These are phyloP conservation scores for Chamaea fasciata DNA, from an alignment of 2,113 vertebrate genomes.

Conservation along the genomic window DNA sequence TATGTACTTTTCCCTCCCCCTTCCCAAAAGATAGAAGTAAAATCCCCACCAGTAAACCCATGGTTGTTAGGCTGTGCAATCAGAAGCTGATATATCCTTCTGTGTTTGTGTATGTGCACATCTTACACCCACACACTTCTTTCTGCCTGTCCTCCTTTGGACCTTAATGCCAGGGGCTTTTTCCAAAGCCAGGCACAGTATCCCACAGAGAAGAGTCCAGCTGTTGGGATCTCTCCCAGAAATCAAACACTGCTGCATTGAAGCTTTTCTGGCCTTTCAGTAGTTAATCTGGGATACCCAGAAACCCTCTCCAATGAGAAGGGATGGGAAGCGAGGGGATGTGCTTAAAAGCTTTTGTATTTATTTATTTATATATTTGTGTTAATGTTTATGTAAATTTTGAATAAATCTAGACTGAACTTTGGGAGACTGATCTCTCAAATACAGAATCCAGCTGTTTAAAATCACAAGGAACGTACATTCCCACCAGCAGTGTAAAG, in stretches of 20 bases:
- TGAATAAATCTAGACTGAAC: neutral
- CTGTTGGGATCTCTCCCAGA: slow-evolving; percentile 44
- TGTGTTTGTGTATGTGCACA: neutral
- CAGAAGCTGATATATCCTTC: neutral
- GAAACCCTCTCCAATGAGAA: neutral
- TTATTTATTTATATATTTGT: slow-evolving; percentile 6
- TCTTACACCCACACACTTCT: neutral
- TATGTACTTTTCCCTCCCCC: neutral
- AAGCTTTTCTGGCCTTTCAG: slow-evolving; percentile 1
- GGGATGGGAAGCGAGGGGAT: neutral
- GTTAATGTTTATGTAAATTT: neutral
- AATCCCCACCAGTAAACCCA: neutral
- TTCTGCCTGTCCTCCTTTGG: neutral
- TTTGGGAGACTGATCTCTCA: neutral
- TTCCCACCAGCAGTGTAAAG: neutral
- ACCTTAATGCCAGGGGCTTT: neutral
- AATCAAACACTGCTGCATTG: slow-evolving; percentile 35
- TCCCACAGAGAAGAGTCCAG: neutral
- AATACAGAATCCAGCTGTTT: slow-evolving; percentile 32
- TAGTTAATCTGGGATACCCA: slow-evolving; percentile 30
- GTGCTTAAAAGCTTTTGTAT: neutral
- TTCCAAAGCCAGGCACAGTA: slow-evolving; percentile 26
- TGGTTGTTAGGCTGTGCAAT: neutral
- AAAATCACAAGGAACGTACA: neutral
- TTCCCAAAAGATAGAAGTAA: neutral